Evolutionary conservation across 1,140 invertebrate species (phyloP), one percentile per base, ranked within the genome.

Genomic region (Diprion similis): DNA sequence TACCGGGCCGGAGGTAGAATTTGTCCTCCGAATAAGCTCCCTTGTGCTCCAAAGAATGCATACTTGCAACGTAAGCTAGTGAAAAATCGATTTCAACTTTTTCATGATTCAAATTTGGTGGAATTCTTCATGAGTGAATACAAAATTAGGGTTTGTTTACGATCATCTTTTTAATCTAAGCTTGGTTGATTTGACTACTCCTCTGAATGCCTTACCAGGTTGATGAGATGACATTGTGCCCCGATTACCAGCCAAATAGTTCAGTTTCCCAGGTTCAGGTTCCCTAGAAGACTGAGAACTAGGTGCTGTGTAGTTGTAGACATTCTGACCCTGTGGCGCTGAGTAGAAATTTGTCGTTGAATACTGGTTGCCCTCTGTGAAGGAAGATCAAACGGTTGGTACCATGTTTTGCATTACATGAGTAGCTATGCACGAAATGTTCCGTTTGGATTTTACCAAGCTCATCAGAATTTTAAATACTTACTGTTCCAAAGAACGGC

Each of bases 401-500:
- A 76, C 18, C 66, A 37, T 6, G 24, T 37, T 37, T 37, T 37
- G 24, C 24, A 37, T 37, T 37, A 77, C 2, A 68, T 13, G 67
- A 17, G 67, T 4, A 64, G 59, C 1, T 7, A 3, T 7, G 24
- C 6, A 37, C 24, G 24, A 37, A 24, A 1, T 37, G 6, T 37
- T 37, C 2, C 2, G 24, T 37, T 37, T 37, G 2, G 24, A 37
- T 37, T 37, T 37, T 37, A 37, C 24, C 24, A 37, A 37, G 24
- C 24, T 37, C 24, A 37, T 37, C 24, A 37, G 24, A 37, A 37
- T 1, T 37, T 37, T 37, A 37, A 37, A n/a, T 82, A 92, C 93
- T 93, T 89, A 95, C 94, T 94, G 88, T 94, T 94, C 93, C 93
- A 95, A 78, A 94, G 90, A 79, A 95, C 93, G 77, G 92, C 92